A percentile compares a stretch with the other conserved stretches of the same genome.
Conservation (phyloP, 2,888 invertebrate species). For the Synergus japonicus region DNA sequence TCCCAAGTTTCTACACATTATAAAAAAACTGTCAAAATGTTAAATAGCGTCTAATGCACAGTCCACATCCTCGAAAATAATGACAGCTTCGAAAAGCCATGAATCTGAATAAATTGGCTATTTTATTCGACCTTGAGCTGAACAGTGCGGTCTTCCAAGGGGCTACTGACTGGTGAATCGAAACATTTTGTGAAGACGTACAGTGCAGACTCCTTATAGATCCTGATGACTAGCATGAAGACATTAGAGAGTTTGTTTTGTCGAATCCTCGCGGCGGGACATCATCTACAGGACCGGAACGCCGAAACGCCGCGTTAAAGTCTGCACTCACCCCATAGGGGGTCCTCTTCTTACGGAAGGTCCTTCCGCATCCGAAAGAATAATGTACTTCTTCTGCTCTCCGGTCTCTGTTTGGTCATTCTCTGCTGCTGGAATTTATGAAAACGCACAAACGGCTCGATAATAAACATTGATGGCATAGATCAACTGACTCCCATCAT, state of each 20-base stretch:
- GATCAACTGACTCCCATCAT: slow-evolving; percentile 19
- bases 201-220: slow-evolving; percentile 30
- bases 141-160: slow-evolving; percentile 35
- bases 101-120: not conserved
- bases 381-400: not conserved
- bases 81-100: not conserved
- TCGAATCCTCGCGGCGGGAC: slow-evolving; percentile 62
- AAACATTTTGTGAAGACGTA: not conserved
- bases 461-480: slow-evolving; percentile 67
- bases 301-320: slow-evolving; percentile 26
- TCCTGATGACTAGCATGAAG: slow-evolving; percentile 68
- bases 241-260: slow-evolving; percentile 73
- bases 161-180: slow-evolving; percentile 37
- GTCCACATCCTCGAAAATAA: no score
- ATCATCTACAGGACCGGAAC: slow-evolving; percentile 48
- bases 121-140: slow-evolving; percentile 11
- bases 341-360: slow-evolving; percentile 45
- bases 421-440: slow-evolving; percentile 45
- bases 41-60: no score
- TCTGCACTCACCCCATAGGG: slow-evolving; percentile 39
- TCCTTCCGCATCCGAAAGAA: slow-evolving; percentile 14
- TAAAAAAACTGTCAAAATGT: no score
- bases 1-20: no score
- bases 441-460: slow-evolving; percentile 60
- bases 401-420: not conserved